phyloP scores from a whole-genome alignment of 2,888 invertebrate genomes.

The Lasioglossum morio region DNA sequence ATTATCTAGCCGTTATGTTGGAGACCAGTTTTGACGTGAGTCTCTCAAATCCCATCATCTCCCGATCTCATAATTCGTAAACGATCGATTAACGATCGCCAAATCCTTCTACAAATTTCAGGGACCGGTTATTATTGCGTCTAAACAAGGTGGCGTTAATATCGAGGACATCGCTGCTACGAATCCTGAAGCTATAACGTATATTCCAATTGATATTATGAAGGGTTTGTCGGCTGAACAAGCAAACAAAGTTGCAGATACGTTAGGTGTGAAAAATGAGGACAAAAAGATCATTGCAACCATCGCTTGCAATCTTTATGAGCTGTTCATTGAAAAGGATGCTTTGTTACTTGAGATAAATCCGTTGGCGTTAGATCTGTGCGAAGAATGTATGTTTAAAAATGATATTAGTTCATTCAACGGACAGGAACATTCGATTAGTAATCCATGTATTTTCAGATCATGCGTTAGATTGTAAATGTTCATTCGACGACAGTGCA shows the following conservation, averaged over 20 bases:
- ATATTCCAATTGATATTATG: conserved; percentile 93
- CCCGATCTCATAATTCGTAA: not conserved
- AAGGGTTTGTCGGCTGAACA: conserved; percentile 90
- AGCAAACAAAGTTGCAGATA: conserved; percentile 88
- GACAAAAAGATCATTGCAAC: conserved; percentile 50
- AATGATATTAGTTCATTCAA: not conserved
- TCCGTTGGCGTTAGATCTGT: conserved; percentile 86
- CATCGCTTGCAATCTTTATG: conserved; percentile 84
- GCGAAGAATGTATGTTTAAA: conserved; percentile 64
- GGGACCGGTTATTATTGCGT: conserved; percentile 97
- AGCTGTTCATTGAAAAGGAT: conserved; percentile 86
- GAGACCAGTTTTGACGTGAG: conserved; percentile 92
- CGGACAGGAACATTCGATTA: not conserved
- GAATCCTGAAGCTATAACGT: conserved; percentile 94
- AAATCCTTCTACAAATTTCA: conserved; percentile 81
- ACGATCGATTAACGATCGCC: not conserved
- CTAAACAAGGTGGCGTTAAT: conserved; percentile 96
- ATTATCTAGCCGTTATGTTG: conserved; percentile 98
- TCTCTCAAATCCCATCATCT: not conserved
- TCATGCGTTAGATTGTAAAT: conserved; percentile 87
- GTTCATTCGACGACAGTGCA: conserved; percentile 87
- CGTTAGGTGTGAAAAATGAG: conserved; percentile 76
- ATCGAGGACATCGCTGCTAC: conserved; percentile 97
- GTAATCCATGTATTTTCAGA: conserved; percentile 78
- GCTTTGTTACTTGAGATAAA: conserved; percentile 87